phyloP scores from a whole-genome alignment of 2,888 invertebrate species.

The Drosophila formosana region DNA sequence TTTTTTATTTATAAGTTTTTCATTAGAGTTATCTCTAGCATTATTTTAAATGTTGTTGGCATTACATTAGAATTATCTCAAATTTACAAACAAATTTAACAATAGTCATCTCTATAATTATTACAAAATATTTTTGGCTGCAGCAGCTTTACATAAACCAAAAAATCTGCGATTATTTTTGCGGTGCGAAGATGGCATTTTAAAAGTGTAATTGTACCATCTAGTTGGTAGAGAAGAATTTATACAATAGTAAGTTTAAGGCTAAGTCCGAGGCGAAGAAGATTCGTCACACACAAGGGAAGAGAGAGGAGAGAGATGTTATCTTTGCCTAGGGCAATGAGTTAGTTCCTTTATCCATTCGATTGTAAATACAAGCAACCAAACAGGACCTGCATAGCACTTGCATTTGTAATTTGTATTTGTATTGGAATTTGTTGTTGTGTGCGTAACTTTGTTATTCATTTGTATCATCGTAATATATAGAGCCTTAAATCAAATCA shows the following conservation, averaged over 20 bases:
- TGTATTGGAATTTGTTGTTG: constrained; percentile 8
- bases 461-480: constrained; percentile 22
- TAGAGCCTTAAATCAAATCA: constrained; percentile 80
- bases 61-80: too few species aligned
- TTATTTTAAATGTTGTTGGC: too few species aligned
- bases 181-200: constrained; percentile 51
- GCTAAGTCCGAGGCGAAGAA: constrained; percentile 11
- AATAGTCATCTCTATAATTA: too few species aligned
- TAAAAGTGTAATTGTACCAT: constrained; percentile 54
- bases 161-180: background rate
- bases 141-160: background rate
- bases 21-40: too few species aligned
- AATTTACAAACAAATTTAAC: too few species aligned
- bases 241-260: constrained; percentile 38
- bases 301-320: background rate
- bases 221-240: constrained; percentile 36
- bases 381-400: constrained; percentile 8
- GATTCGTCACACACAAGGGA: background rate
- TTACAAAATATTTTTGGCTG: background rate
- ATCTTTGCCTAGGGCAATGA: constrained; percentile 1
- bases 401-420: constrained; percentile 18
- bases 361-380: constrained; percentile 21
- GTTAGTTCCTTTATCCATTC: constrained; percentile 14
- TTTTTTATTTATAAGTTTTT: too few species aligned
- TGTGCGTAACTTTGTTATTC: constrained; percentile 35